Evolutionary conservation across 2,113 vertebrate species (phyloP), one percentile per base, ranked within the genome.

Genomic region (Greenwoodochromis staneri): DNA sequence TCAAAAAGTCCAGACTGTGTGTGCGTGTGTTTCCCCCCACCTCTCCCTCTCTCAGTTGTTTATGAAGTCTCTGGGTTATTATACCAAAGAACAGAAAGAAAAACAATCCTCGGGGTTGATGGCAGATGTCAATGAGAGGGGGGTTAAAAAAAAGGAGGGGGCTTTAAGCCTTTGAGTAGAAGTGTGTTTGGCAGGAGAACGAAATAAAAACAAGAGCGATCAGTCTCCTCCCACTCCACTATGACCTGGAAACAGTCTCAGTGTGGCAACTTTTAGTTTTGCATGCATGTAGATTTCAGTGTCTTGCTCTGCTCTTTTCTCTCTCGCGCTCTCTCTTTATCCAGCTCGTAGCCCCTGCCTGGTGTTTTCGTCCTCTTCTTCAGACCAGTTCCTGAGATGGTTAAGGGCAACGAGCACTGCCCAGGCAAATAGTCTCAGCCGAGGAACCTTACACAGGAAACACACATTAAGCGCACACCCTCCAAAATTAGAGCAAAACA

Each of bases 171-270:
- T 54, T 17, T n/a, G 40, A 53, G 83, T 40, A 53, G 85, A 29
- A 59, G 42, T 69, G 83, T 61, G 82, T 59, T 76, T 51, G 66
- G 83, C 36, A 85, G 13, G 16, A 69, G 11, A 36, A 85, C 54
- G 29, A 51, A 69, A 69, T 40, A 90, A 89, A 90, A 91, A 91
- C 81, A 87, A 92, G 36, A 83, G 14, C 59, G 53, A 5, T 31
- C 24, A 88, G 91, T 90, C 94, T 92, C 95, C 96, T 93, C 95
- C 95, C 93, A 82, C 92, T 95, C 81, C 93, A 94, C 93, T 94
- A 76, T 95, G 95, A 95, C 94, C 95, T 95, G 95, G 94, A 95
- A 95, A 92, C 90, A 92, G 88, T 94, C 89, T 84, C 47, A 61
- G 40, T 57, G 85, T 29, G 66, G 85, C 82, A 93, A 94, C 91